Conservation (phyloP, 2,888 invertebrate genomes). For the Arge pagana region DNA sequence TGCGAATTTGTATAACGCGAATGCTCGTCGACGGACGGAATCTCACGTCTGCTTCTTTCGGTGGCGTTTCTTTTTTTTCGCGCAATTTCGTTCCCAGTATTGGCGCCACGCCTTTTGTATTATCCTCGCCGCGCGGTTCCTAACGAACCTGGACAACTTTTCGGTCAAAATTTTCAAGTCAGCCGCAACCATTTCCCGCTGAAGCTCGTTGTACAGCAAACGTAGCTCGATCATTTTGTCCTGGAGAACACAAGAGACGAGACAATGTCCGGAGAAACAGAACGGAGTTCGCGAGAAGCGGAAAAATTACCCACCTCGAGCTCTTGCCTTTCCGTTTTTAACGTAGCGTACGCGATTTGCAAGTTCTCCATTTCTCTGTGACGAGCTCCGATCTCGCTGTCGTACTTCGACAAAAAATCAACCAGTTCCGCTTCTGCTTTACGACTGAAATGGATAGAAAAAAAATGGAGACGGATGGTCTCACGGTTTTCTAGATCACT, state of each 20-base stretch:
- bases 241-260: not conserved
- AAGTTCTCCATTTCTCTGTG: conserved; percentile 36
- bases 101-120: conserved; percentile 48
- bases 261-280: not conserved
- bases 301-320: conserved; percentile 3
- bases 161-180: conserved; percentile 36
- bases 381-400: conserved; percentile 37
- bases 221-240: conserved; percentile 9
- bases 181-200: conserved; percentile 40
- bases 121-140: conserved; percentile 46
- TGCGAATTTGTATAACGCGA: no score
- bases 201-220: conserved; percentile 35
- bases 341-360: conserved; percentile 27
- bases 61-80: conserved; percentile 41
- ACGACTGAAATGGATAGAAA: conserved; percentile 29
- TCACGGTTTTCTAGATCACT: no score
- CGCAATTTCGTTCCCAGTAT: conserved; percentile 35
- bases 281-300: not conserved
- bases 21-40: no score
- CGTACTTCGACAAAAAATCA: conserved; percentile 37
- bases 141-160: conserved; percentile 39
- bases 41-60: conserved; percentile 32
- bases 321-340: conserved; percentile 20
- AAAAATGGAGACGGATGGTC: not conserved
- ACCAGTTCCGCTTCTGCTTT: conserved; percentile 33